Evolutionary conservation across 2,797 vertebrate genomes (phyloP), one percentile per base, ranked within the genome.

Genomic region (Clangula hyemalis): DNA sequence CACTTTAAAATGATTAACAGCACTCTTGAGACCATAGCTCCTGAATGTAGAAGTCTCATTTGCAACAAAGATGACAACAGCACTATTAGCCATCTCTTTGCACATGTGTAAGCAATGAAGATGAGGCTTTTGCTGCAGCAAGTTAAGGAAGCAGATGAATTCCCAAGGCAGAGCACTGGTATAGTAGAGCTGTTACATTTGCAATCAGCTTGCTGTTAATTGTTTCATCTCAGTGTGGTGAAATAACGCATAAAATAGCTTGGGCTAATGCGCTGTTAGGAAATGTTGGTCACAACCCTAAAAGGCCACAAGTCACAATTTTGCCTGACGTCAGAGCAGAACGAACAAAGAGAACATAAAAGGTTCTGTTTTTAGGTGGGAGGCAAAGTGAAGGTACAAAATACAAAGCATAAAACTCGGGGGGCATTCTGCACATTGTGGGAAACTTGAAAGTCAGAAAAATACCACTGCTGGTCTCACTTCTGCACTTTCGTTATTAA

Each of bases 1-100:
- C 56, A 32, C n/a, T 93, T 90, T 85, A 82, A 25, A 74, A 93
- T 91, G 90, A 94, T 94, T 88, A 93, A 92, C 41, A 89, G 75
- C 14, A 56, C 86, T 92, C 88, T 90, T 82, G 93, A 95, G 95
- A 90, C 66, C 85, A 62, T 83, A 95, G 83, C 24, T 90, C 38
- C n/a, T 36, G 88, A 78, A 85, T 60, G 70, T 45, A 85, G 74
- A 72, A 68, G 47, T 85, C 77, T 91, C 68, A 79, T 93, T 94
- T 89, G 77, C 86, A 79, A 15, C 8, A 16, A 79, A 66, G 85
- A 94, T 70, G 83, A 88, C 76, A 90, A 58, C 68, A 88, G 47
- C 90, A 95, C 77, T 76, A 85, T 94, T 92, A 90, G 66, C 80
- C 77, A 28, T 75, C 83, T 43, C 81, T 89, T 83, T n/a, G 83